Evolutionary conservation across 2,888 invertebrate genomes (phyloP).

Genomic region (Schrankia costaestrigalis): DNA sequence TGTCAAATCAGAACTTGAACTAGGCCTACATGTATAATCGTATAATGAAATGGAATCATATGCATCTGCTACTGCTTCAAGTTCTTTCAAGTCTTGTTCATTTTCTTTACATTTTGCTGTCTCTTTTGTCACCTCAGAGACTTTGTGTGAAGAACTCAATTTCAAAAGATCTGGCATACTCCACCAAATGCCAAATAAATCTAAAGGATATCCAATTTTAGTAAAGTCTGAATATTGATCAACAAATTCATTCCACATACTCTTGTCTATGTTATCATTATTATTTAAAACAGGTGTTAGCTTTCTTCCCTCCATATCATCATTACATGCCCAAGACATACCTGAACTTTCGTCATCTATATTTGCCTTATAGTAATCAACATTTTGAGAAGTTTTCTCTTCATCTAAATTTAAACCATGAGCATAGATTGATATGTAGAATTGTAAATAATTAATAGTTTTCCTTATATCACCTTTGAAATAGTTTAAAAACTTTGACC

Average conservation of each 20-base stretch:
- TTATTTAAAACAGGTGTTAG: conserved; percentile 10
- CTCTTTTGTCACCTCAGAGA: not conserved
- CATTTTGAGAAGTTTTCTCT: conserved; percentile 36
- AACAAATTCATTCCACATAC: conserved; percentile 36
- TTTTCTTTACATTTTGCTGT: conserved; percentile 24
- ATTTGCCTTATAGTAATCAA: conserved; percentile 36
- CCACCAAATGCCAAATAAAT: conserved; percentile 65
- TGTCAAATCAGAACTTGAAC: conserved; percentile 35
- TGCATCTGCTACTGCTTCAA: conserved; percentile 45
- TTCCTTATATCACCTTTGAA: conserved; percentile 86
- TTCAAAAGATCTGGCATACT: conserved; percentile 49
- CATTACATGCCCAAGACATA: conserved; percentile 61
- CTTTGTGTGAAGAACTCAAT: conserved; percentile 10
- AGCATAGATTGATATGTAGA: conserved; percentile 81
- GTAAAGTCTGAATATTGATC: conserved; percentile 26
- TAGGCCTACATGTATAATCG: conserved; percentile 42
- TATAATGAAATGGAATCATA: conserved; percentile 66
- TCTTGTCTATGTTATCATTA: conserved; percentile 20
- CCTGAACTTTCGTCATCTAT: conserved; percentile 63
- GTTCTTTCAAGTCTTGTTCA: conserved; percentile 21
- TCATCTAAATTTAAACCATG: conserved; percentile 33
- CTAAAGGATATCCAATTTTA: conserved; percentile 24
- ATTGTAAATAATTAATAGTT: conserved; percentile 87
- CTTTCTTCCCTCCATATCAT: conserved; percentile 38
- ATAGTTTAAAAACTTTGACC: conserved; percentile 78